Evolutionary conservation across 2,113 vertebrate species (phyloP).

Genomic region (Gulo gulo): DNA sequence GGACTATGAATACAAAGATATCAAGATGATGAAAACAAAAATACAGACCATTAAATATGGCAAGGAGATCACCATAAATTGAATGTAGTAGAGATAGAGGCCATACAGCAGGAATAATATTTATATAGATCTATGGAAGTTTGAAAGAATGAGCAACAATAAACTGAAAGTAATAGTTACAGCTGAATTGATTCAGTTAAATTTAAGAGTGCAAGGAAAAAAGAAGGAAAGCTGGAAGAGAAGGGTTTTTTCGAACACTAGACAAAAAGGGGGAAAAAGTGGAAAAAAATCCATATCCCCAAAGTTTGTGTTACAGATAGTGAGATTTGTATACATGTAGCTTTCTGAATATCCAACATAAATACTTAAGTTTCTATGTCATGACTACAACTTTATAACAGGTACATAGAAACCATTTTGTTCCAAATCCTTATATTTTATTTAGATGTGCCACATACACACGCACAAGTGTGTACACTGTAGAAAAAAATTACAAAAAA

Average conservation of each 20-base stretch:
- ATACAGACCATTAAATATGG: not conserved
- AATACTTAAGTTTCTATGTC: not conserved
- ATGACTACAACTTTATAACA: constrained; percentile 6
- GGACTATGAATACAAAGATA: not conserved
- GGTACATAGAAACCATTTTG: not conserved
- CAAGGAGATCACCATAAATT: not conserved
- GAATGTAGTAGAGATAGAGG: not conserved
- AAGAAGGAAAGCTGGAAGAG: not conserved
- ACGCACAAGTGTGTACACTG: not conserved
- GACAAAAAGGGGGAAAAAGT: not conserved
- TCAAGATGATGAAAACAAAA: not conserved
- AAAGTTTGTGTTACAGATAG: not conserved
- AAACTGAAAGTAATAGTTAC: not conserved
- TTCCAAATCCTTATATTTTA: not conserved
- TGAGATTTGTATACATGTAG: not conserved
- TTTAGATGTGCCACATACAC: not conserved
- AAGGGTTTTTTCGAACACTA: not conserved
- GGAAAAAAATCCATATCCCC: not conserved
- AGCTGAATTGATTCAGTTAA: not conserved
- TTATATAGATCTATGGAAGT: not conserved
- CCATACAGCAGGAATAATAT: not conserved
- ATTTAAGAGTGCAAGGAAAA: not conserved
- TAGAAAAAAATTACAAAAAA: not conserved
- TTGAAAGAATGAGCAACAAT: not conserved
- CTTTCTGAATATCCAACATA: not conserved